Evolutionary conservation across 2,797 vertebrate genomes (phyloP).

Genomic region (Philypnodon macrostomus): DNA sequence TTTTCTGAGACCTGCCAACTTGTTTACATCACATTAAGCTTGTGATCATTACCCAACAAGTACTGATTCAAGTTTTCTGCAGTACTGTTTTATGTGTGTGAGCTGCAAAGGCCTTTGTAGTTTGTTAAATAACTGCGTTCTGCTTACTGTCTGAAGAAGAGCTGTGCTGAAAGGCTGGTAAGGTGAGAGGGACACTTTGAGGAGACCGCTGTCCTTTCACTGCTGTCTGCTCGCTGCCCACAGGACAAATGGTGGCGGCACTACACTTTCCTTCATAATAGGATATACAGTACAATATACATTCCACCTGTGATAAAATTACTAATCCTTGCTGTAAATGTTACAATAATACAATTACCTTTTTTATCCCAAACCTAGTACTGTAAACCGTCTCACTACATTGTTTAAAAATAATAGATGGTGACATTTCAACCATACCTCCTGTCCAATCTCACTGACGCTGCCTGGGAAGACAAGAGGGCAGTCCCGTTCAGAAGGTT

Average conservation of each 20-base stretch:
- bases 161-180: slow-evolving; percentile 31
- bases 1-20: slow-evolving; percentile 2
- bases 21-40: neutral
- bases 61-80: slow-evolving; percentile 22
- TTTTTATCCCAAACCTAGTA: slow-evolving; percentile 26
- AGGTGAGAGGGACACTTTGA: slow-evolving; percentile 33
- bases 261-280: slow-evolving; percentile 17
- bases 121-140: slow-evolving; percentile 35
- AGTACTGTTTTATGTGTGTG: slow-evolving; percentile 35
- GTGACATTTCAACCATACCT: slow-evolving; percentile 31
- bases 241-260: slow-evolving; percentile 23
- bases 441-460: neutral
- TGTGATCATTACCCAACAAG: slow-evolving; percentile 26
- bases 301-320: slow-evolving; percentile 35
- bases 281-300: slow-evolving; percentile 21
- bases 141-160: slow-evolving; percentile 24
- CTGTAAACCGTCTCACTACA: slow-evolving; percentile 41
- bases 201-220: too few relatives aligned
- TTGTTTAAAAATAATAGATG: too few relatives aligned
- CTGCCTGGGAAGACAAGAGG: slow-evolving; percentile 33
- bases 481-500: slow-evolving; percentile 55
- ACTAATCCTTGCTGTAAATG: slow-evolving; percentile 22
- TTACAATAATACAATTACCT: too few relatives aligned
- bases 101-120: slow-evolving; percentile 28
- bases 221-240: slow-evolving; percentile 32